These are phyloP conservation scores for Scortum barcoo DNA, from an alignment of 2,113 vertebrate species.

Conservation along the genomic window DNA sequence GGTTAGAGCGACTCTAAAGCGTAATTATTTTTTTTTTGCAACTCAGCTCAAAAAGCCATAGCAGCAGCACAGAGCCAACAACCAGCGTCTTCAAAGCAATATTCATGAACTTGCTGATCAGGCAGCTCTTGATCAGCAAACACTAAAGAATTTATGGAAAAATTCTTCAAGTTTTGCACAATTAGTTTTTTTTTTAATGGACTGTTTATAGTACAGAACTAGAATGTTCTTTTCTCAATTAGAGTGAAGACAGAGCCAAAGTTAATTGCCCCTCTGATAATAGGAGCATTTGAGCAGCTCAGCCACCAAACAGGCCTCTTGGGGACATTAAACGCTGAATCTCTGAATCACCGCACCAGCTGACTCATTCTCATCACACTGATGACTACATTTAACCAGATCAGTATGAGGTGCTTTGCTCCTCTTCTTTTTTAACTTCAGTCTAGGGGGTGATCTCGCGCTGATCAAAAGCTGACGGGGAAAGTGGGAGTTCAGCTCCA, in stretches of 20 bases:
- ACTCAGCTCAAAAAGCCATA: conserved; percentile 33
- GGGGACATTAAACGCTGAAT: conserved; percentile 67
- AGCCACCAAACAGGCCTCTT: conserved; percentile 60
- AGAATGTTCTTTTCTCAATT: conserved; percentile 71
- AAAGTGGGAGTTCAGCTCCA: conserved; percentile 36
- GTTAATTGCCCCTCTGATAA: conserved; percentile 77
- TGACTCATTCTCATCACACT: conserved; percentile 74
- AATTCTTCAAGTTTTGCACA: conserved; percentile 53
- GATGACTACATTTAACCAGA: conserved; percentile 75
- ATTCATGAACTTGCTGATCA: conserved; percentile 63
- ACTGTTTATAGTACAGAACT: conserved; percentile 57
- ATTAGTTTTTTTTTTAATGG: conserved; percentile 62
- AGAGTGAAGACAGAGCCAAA: conserved; percentile 60
- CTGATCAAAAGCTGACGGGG: conserved; percentile 56
- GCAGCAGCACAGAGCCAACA: conserved; percentile 14
- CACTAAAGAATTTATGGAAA: conserved; percentile 56
- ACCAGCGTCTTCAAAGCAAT: conserved; percentile 53
- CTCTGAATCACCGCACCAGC: conserved; percentile 65
- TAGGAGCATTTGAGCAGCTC: conserved; percentile 52
- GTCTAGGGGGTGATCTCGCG: conserved; percentile 48
- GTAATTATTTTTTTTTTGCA: conserved; percentile 9
- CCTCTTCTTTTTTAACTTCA: conserved; percentile 50
- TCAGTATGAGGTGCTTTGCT: conserved; percentile 59
- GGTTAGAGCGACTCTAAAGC: not conserved
- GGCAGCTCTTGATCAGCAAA: conserved; percentile 54